Evolutionary conservation across 2,888 invertebrate genomes (phyloP), one percentile per base, ranked within the genome.

Genomic region (Aproaerema taeniolella): DNA sequence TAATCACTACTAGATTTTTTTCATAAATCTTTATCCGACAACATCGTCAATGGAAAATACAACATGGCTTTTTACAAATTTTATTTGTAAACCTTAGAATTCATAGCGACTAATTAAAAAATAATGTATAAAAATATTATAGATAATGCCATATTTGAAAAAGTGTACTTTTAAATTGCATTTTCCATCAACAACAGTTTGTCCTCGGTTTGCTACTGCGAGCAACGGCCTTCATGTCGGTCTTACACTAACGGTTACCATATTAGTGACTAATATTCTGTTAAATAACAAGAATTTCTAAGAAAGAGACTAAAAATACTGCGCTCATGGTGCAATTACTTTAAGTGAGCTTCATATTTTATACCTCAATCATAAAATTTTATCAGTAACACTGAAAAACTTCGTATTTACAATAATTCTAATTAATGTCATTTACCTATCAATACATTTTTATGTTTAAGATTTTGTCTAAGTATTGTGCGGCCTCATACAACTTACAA

Each of bases 401-500:
- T 56, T 55, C 45, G 31, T 58, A 43, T 45, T 78, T 83, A 83
- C 83, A 45, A 36, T 37, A 83, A 64, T 55, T 57, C 66, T 63
- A 65, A 61, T 55, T 60, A 61, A 61, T 67, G 50, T 44, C 66
- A 66, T 52, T 67, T 69, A 72, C 52, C 67, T 69, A 65, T 53
- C 55, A 58, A 49, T 59, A 61, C 20, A 63, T 61, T 52, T 53
- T 61, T 61, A 58, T 53, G 58, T 55, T 61, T 57, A 60, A 55
- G 54, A 63, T 58, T 59, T 56, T 35, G 17, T 55, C 56, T 58
- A 58, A 60, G 57, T 58, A 55, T 68, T 69, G 74, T 73, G 76
- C 67, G 68, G 60, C 55, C 57, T 61, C 68, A 58, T 62, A 66
- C 53, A 67, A 71, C 75, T 72, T 73, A 72, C 51, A 68, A 71